Evolutionary conservation across 2,797 vertebrate species (phyloP).

Genomic region (Microchirus variegatus): DNA sequence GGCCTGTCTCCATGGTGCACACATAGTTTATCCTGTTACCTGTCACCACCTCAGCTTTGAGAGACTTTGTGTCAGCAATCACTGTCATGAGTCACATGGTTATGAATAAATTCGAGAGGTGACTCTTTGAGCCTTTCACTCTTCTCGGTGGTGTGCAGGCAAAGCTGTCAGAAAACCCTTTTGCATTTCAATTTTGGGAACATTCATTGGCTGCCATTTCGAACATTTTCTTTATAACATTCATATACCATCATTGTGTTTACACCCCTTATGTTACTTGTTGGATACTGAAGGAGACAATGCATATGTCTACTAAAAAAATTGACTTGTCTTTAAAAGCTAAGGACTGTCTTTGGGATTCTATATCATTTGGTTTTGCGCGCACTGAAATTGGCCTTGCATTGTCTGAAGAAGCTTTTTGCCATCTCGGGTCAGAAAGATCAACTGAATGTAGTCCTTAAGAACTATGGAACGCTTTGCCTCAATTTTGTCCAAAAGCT

Average conservation of each 20-base stretch:
- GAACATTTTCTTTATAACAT: constrained; percentile 6
- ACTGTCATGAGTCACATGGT: constrained; percentile 65
- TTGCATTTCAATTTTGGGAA: constrained; percentile 36
- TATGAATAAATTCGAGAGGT: constrained; percentile 63
- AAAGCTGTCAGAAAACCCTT: constrained; percentile 44
- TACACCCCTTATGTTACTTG: background rate
- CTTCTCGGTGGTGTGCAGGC: constrained; percentile 31
- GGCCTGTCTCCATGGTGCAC: constrained; percentile 53
- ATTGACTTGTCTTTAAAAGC: constrained; percentile 43
- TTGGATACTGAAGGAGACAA: constrained; percentile 18
- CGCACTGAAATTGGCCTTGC: background rate
- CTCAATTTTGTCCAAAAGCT: constrained; percentile 64
- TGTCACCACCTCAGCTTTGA: constrained; percentile 70
- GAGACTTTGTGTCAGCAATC: constrained; percentile 63
- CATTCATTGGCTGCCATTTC: constrained; percentile 23
- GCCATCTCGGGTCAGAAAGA: constrained; percentile 53
- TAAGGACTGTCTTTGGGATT: constrained; percentile 35
- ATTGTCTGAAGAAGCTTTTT: constrained; percentile 9
- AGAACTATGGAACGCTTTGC: constrained; percentile 49
- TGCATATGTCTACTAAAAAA: background rate
- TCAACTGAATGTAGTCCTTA: constrained; percentile 59
- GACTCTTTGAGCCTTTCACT: constrained; percentile 49
- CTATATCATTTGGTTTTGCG: constrained; percentile 17
- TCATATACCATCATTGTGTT: constrained; percentile 32
- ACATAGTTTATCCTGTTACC: constrained; percentile 69